phyloP scores from a whole-genome alignment of 35 echinoderm and acorn worm genomes.

The Ophioderma brevispina region DNA sequence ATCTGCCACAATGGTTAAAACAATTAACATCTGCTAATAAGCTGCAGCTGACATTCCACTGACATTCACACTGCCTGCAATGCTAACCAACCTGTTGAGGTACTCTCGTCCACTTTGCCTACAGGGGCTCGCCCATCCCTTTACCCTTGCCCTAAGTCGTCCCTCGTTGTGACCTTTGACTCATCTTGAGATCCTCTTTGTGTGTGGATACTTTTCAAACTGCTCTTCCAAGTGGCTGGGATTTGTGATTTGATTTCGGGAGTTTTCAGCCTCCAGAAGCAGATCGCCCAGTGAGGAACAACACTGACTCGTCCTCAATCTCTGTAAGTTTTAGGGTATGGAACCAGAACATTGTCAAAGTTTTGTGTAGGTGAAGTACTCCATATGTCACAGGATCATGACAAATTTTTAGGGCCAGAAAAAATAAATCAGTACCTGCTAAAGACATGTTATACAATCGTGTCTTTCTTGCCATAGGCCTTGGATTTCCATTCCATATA shows the following conservation, averaged over 20 bases:
- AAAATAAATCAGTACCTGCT: too few species aligned
- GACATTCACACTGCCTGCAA: too few species aligned
- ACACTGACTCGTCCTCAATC: conserved; percentile 34
- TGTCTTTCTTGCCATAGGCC: too few species aligned
- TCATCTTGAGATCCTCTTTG: conserved; percentile 10
- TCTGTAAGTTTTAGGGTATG: background rate
- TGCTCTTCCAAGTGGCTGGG: conserved; percentile 53
- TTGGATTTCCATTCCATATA: too few species aligned
- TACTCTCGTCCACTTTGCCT: conserved; percentile 8
- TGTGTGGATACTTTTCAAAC: conserved; percentile 23
- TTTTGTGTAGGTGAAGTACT: too few species aligned
- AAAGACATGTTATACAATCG: too few species aligned
- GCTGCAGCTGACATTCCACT: too few species aligned
- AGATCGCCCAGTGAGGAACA: conserved; percentile 82
- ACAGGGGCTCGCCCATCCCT: background rate
- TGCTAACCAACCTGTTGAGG: conserved; percentile 50
- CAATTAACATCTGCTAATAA: too few species aligned
- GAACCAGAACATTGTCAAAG: background rate
- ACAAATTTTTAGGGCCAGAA: too few species aligned
- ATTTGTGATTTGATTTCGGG: conserved; percentile 78
- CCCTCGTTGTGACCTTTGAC: conserved; percentile 31
- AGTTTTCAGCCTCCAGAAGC: conserved; percentile 66
- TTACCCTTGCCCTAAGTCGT: background rate
- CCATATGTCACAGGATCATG: too few species aligned
- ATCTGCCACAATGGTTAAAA: too few species aligned